These are phyloP conservation scores for Polypterus bichir DNA, from an alignment of 2,113 vertebrate genomes.

Conservation along the genomic window DNA sequence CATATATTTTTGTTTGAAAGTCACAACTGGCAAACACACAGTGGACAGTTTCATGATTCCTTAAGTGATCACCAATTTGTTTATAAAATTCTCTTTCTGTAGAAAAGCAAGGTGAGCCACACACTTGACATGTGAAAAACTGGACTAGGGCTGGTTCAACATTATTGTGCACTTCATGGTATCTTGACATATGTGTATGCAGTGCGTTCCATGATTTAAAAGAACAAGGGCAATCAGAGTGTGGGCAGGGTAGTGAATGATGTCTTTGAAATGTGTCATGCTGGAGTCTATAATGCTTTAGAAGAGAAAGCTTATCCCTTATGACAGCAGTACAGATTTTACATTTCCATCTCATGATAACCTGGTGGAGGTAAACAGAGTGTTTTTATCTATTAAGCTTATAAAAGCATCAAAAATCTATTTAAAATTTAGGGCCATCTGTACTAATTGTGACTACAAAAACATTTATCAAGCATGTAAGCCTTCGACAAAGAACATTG, in stretches of 20 bases:
- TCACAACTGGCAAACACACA: constrained; percentile 6
- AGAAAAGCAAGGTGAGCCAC: constrained; percentile 2
- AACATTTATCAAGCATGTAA: no score
- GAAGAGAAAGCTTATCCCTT: background rate
- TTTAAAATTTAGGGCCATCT: no score
- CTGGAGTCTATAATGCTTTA: constrained; percentile 16
- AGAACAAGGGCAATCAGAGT: constrained; percentile 8
- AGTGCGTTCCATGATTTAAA: constrained; percentile 17
- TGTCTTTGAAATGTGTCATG: constrained; percentile 7
- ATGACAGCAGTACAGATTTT: no score
- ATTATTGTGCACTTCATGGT: constrained; percentile 5
- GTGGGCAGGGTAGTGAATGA: constrained; percentile 11
- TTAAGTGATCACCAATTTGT: constrained; percentile 14
- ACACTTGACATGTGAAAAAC: constrained; percentile 11
- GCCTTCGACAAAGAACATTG: no score
- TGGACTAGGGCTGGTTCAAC: background rate
- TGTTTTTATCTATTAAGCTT: no score
- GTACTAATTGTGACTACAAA: no score
- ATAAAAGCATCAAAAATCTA: no score
- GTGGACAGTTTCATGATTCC: constrained; percentile 1
- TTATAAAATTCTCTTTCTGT: constrained; percentile 14
- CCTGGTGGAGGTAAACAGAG: no score
- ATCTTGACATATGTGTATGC: constrained; percentile 10
- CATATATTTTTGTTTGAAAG: constrained; percentile 10
- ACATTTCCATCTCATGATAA: no score